Conservation (phyloP, 2,888 invertebrate species). For the Oxycera nigricornis region DNA sequence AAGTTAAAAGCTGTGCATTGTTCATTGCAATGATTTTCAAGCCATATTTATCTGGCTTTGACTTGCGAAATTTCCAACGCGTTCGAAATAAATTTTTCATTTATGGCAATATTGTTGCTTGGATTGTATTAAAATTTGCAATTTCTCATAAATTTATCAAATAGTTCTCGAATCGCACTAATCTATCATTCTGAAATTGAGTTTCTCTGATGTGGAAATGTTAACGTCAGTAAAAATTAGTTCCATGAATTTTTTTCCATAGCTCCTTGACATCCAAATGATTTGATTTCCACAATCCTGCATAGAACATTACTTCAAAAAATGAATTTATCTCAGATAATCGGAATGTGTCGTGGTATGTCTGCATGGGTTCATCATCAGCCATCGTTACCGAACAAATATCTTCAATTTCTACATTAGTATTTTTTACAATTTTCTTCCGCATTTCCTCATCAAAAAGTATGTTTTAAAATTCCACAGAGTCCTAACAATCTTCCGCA, state of each 20-base stretch:
- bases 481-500: not conserved
- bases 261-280: not conserved
- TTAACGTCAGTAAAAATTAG: not conserved
- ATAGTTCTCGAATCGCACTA: not conserved
- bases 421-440: not conserved
- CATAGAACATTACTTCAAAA: not conserved
- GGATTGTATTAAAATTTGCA: not conserved
- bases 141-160: not conserved
- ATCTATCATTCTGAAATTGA: not conserved
- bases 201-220: not conserved
- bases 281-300: not conserved
- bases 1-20: not conserved
- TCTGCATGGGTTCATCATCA: not conserved
- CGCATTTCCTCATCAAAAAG: not conserved
- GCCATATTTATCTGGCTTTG: conserved; percentile 1
- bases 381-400: not conserved
- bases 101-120: not conserved
- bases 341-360: not conserved
- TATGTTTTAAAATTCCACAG: not conserved
- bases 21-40: not conserved
- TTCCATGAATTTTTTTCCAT: not conserved
- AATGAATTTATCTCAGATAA: not conserved
- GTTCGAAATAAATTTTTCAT: not conserved
- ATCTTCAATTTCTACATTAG: not conserved
- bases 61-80: not conserved